A percentile compares a stretch with the other conserved stretches of the same genome.
phyloP scores from a whole-genome alignment of 2,888 invertebrate species.

The Prosopocoilus inquinatus region DNA sequence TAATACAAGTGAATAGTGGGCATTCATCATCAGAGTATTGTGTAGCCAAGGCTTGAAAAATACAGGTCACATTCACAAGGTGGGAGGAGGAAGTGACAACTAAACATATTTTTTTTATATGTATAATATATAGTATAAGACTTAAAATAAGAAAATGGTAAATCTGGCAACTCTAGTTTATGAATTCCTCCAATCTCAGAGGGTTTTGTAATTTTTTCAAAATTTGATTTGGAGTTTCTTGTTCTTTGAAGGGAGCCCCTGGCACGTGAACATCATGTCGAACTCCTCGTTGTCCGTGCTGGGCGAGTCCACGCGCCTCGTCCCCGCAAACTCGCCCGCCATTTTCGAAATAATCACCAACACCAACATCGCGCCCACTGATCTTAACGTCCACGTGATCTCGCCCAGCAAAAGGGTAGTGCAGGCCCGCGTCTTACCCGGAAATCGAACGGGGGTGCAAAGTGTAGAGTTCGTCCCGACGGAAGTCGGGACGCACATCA shows the following conservation, averaged over 20 bases:
- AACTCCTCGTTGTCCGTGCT: slow-evolving; percentile 71
- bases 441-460: slow-evolving; percentile 72
- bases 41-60: no score
- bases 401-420: slow-evolving; percentile 84
- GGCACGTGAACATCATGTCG: slow-evolving; percentile 90
- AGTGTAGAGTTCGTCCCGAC: slow-evolving; percentile 89
- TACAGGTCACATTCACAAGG: no score
- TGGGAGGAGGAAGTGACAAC: no score
- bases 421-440: slow-evolving; percentile 78
- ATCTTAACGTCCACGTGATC: slow-evolving; percentile 66
- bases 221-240: neutral
- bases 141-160: no score
- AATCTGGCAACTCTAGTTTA: no score
- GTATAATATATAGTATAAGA: no score
- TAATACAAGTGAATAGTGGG: no score
- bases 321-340: slow-evolving; percentile 86
- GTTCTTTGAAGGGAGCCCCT: slow-evolving; percentile 75
- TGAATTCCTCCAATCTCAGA: neutral
- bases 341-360: slow-evolving; percentile 84
- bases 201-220: no score
- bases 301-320: slow-evolving; percentile 85
- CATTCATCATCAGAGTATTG: no score
- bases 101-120: no score
- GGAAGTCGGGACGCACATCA: slow-evolving; percentile 92
- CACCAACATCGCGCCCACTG: slow-evolving; percentile 55